Evolutionary conservation across 2,797 vertebrate species (phyloP), one percentile per base, ranked within the genome.

Genomic region (Semaprochilodus insignis): DNA sequence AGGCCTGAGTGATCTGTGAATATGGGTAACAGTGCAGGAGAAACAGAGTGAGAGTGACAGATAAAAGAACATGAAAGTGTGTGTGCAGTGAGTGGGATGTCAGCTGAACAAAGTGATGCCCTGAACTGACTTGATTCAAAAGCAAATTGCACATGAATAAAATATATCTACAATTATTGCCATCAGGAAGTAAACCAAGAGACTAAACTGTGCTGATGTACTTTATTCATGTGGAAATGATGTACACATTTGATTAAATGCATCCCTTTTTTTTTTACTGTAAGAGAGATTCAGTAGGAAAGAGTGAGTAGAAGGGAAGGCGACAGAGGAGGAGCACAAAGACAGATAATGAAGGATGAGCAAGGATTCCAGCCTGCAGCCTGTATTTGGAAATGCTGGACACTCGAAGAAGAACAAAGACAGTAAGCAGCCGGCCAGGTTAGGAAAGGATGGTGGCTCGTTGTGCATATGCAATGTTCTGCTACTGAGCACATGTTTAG

Each of bases 351-450:
- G 36, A 40, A 2, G 55, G 51, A 44, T 54, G 62, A 65, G 44
- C 36, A 57, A 34, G 14, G 69, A 60, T 69, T 81, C 63, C 44
- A 73, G 73, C 4, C 2, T 80, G 44, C 19, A 85, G 55, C 57
- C 85, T 84, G 83, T 87, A 86, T 87, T 87, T 84, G 87, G 87
- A 87, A 80, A 84, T 82, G 73, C 11, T 63, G 57, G 31, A 21
- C 19, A 67, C 40, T 76, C 13, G 65, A n/a, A 66, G 67, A 76
- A 21, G 27, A 74, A 74, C 51, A 59, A 13, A 78, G 71, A 90
- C 82, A 85, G 17, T 83, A 72, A 77, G n/a, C 82, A 86, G 82
- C 52, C 82, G 51, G 40, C 57, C 65, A 40, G 77, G 72, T 81
- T 81, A 55, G 59, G 23, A 86, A 87, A 87, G 27, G 60, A 59